Conservation (phyloP, 37 sponge, comb jelly and placozoan species). For the Axinella damicornis region DNA sequence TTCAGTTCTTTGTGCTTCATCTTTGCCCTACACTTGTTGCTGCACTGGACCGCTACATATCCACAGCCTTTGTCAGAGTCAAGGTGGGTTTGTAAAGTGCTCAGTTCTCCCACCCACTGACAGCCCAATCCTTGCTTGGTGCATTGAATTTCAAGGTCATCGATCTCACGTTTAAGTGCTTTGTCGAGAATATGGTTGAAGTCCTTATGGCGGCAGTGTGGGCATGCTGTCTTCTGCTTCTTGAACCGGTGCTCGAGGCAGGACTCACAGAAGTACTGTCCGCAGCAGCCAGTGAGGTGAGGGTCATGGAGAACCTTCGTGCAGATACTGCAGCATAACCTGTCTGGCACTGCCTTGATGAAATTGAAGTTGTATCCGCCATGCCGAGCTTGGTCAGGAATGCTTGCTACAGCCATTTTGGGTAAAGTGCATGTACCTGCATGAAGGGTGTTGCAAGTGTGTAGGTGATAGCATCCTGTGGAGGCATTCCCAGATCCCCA, state of each 20-base stretch:
- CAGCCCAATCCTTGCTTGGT: conserved; percentile 4
- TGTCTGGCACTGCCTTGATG: neutral
- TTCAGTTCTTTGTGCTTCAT: neutral
- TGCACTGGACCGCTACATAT: neutral
- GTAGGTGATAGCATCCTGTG: too few relatives aligned
- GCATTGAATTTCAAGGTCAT: conserved; percentile 1
- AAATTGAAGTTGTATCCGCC: conserved; percentile 13
- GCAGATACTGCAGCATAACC: neutral
- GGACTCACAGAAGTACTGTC: conserved; percentile 19
- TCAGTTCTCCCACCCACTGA: neutral
- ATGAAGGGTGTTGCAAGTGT: too few relatives aligned
- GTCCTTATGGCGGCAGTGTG: neutral
- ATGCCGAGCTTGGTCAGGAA: neutral
- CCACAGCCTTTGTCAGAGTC: conserved; percentile 5
- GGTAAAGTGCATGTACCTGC: too few relatives aligned
- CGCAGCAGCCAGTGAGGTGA: conserved; percentile 15
- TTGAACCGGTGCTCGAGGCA: conserved; percentile 1
- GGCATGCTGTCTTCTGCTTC: neutral
- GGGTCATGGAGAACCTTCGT: conserved; percentile 7
- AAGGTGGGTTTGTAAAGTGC: neutral
- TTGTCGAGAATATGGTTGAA: neutral
- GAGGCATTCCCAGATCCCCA: too few relatives aligned
- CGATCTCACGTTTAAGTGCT: neutral
- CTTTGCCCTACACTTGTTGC: neutral
- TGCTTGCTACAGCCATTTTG: too few relatives aligned